Evolutionary conservation across 2,113 vertebrate species (phyloP), one percentile per base, ranked within the genome.

Genomic region (Microcebus jonahi): DNA sequence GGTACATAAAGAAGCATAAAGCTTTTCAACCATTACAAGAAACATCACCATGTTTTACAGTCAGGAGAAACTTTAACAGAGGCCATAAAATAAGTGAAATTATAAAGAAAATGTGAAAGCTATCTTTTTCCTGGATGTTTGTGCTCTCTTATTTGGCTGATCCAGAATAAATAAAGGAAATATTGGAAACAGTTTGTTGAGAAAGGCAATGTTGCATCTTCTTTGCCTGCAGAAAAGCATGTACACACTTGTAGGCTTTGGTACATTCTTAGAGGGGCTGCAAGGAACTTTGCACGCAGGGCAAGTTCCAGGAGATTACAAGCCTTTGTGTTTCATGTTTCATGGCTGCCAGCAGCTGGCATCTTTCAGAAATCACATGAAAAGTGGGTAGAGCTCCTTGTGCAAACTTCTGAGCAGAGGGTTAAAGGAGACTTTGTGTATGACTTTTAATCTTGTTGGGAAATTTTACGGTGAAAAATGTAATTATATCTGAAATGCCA

Each of bases 381-480:
- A 92, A 95, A 95, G 95, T 71, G 93, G 95, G 94, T 91, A 96
- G 94, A 94, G 36, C 87, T 94, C 53, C 76, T 57, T 83, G 75
- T 95, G 68, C 88, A 95, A 70, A 95, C 91, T 92, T 97, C 83
- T 85, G 70, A 95, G 86, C 65, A 82, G 68, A 93, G 75, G 23
- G 95, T 76, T 96, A 88, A 90, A 90, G 83, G 91, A 59, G 65
- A 94, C 91, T 92, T 95, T 93, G 89, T 94, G 84, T 95, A n/a
- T 94, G 95, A 97, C 83, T 93, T 75, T 91, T 98, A 97, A 97
- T 98, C 97, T 96, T 27, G 20, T 95, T 97, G 96, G 90, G 96
- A 97, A 97, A 97, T 95, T 97, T 98, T 95, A 97, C 94, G 96
- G 95, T 96, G 75, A 96, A 97, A 98, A 98, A 97, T 93, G 96